A percentile compares a stretch with the other conserved stretches of the same genome.
Evolutionary conservation across 2,797 vertebrate genomes (phyloP).

Genomic region (Melanogrammus aeglefinus): DNA sequence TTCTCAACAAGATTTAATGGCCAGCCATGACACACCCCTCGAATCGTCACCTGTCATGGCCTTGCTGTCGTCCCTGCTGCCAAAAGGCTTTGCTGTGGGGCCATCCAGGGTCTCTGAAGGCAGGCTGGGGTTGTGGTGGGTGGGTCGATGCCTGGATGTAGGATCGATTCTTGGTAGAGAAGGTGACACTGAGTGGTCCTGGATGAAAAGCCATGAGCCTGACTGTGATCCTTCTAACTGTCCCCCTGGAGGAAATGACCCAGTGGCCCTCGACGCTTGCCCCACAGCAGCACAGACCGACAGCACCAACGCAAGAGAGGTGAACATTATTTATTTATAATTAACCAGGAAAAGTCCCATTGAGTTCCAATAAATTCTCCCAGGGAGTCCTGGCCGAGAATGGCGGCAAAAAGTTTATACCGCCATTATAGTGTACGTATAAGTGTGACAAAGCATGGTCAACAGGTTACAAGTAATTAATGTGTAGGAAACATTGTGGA

Average conservation of each 20-base stretch:
- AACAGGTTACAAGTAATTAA: background rate
- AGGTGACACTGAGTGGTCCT: constrained; percentile 25
- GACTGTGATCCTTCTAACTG: constrained; percentile 1
- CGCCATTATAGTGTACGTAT: background rate
- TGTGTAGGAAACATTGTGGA: background rate
- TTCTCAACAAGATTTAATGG: constrained; percentile 39
- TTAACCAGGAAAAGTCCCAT: too few relatives aligned
- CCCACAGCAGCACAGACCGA: background rate
- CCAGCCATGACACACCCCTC: constrained; percentile 25
- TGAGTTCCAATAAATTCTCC: too few relatives aligned
- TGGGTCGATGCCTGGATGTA: constrained; percentile 47
- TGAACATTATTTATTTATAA: constrained; percentile 10
- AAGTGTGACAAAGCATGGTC: background rate
- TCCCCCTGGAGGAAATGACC: background rate
- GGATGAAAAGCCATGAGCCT: background rate
- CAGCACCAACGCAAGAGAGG: constrained; percentile 34
- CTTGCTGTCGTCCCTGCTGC: constrained; percentile 45
- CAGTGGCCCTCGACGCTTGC: background rate
- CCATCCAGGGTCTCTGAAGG: constrained; percentile 47
- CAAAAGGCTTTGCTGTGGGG: constrained; percentile 57
- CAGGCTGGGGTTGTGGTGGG: constrained; percentile 65
- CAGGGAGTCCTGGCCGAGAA: too few relatives aligned
- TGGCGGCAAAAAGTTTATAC: too few relatives aligned
- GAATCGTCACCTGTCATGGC: constrained; percentile 32
- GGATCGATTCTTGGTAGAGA: constrained; percentile 50